Base-by-base conservation (phyloP, 2,888 invertebrate genomes). In the Agrochola macilenta region DNA sequence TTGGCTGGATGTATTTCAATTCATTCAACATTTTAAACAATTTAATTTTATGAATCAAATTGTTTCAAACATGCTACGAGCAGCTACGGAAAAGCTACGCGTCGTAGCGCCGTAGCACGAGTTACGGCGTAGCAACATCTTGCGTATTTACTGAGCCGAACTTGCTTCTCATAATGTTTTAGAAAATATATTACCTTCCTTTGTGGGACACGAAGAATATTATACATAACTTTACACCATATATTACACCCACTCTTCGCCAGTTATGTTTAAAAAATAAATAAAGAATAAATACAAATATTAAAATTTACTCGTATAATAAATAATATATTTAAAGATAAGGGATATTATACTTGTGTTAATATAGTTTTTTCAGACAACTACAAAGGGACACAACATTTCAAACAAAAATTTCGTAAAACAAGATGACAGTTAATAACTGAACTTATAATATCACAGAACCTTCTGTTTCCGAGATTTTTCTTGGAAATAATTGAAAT, bases 31-130 rank as follows among this genome's bases (percentile, higher is more conserved):
- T 69, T 60, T 61, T 3, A 72, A 72, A 74, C 65, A 69, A 63
- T 69, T 72, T 78, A 8, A 61, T 61, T 72, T 69, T 63, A 63
- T 68, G 69, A 84, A 64, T n/a, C 17, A 20, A 57, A n/a, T n/a
- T 49, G 17, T 69, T 65, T 70, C 17, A 69, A 76, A 65, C 20
- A 23, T 69, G 79, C 76, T 81, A 83, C 86, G 78, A 69, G 71
- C n/a, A 60, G 73, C 86, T 88, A 89, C 88, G 87, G 75, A 78
- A 79, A 68, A 63, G 54, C 76, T 79, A 84, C 86, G 83, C 61
- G 52, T 52, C 81, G 74, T 72, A 87, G 46, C 72, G 54, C 12
- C 46, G 46, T 43, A 43, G 43, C 39, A 39, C 5, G 39, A 7
- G 7, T 39, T 86, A 84, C 89, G 82, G 49, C 88, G 84, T 86